These are phyloP conservation scores for Leucophenga varia DNA, from an alignment of 1,140 invertebrate species.

Conservation along the genomic window DNA sequence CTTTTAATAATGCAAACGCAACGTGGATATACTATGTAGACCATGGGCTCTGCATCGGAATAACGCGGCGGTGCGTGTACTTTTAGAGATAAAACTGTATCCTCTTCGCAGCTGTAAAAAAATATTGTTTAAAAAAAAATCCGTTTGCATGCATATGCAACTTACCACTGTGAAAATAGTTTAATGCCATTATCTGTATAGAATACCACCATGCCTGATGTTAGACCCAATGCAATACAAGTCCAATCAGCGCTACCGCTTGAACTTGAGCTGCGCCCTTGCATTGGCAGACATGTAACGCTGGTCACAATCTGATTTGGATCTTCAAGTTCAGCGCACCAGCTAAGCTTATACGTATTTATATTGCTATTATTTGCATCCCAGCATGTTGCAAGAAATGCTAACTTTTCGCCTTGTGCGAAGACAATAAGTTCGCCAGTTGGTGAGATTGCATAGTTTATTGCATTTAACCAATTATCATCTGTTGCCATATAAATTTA, in stretches of 20 bases:
- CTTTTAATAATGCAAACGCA: constrained; percentile 82
- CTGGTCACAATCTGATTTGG: constrained; percentile 58
- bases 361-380: constrained; percentile 59
- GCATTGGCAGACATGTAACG: constrained; percentile 60
- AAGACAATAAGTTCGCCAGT: constrained; percentile 72
- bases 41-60: constrained; percentile 68
- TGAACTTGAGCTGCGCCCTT: constrained; percentile 37
- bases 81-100: constrained; percentile 76
- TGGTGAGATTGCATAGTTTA: constrained; percentile 71
- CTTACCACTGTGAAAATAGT: constrained; percentile 73
- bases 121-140: not conserved
- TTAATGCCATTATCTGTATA: constrained; percentile 86
- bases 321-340: constrained; percentile 60
- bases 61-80: constrained; percentile 73
- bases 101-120: constrained; percentile 68
- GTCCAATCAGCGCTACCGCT: constrained; percentile 78
- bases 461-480: constrained; percentile 71
- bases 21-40: constrained; percentile 76
- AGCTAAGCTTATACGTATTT: constrained; percentile 60
- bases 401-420: constrained; percentile 66
- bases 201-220: constrained; percentile 80
- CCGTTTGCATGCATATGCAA: not conserved
- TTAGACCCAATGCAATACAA: constrained; percentile 84
- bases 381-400: constrained; percentile 69
- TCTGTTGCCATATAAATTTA: constrained; percentile 49